Evolutionary conservation across 2,888 invertebrate species (phyloP), one percentile per base, ranked within the genome.

Genomic region (Panorpa germanica): DNA sequence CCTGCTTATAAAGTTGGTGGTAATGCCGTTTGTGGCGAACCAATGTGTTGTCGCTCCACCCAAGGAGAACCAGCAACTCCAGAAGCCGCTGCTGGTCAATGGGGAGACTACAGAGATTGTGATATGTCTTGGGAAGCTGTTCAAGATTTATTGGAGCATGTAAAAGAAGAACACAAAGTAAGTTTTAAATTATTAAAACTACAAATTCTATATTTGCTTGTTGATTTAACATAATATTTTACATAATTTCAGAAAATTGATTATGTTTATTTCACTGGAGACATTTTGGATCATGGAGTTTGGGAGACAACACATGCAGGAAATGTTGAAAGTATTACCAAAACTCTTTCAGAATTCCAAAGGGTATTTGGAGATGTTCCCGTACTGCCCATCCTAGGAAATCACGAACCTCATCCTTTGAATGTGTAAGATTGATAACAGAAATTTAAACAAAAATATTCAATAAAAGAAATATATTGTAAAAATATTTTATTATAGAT

Each of bases 261-360:
- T 38, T 61, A 64, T 15, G 58, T 90, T 5, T 74, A 85, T 43
- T 78, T 80, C 48, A 81, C 88, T 12, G 91, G 91, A 3, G 91
- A 91, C 45, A 64, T 82, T 4, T 67, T 86, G 25, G 75, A 83
- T 41, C 90, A 90, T 45, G 72, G 75, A 37, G 65, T 83, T n/a
- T 93, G 91, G 90, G 70, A 70, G 39, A 88, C 88, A 3, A 66
- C 71, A 0, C 53, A 59, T 18, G 57, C 63, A 25, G 55, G 62
- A 37, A 83, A 83, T 42, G 52, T 59, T 2, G 50, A 61, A 2
- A 61, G 64, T 37, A 61, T 80, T 29, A 45, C 46, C 5, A 56
- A 63, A 37, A 50, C 68, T 5, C 60, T 65, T 24, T 44, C 55
- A 1, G 55, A 61, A 40, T 45, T 76, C 24, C 52, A 55, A 22